Evolutionary conservation across 2,113 vertebrate species (phyloP), one percentile per base, ranked within the genome.

Genomic region (Mola mola): DNA sequence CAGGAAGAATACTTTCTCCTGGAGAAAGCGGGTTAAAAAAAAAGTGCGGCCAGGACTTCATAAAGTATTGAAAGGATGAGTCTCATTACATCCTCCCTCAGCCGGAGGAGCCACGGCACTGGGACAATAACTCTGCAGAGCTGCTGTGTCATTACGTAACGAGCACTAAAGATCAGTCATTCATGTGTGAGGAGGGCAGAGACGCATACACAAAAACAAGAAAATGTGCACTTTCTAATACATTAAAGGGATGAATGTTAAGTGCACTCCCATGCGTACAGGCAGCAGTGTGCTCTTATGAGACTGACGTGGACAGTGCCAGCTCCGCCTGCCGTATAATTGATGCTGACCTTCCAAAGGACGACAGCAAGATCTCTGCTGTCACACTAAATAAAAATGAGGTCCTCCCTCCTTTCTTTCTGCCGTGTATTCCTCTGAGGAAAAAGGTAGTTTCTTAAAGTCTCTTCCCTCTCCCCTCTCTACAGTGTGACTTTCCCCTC

Each of bases 71-170:
- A 82, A 56, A 78, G 61, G 72, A 74, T 50, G 61, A 66, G 49
- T 55, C 48, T 75, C 57, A 70, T 71, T 59, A 41, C 60, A 41
- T 61, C 59, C 37, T 65, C 48, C 15, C 29, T 57, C 20, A 17
- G 71, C 74, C 74, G 4, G 78, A 61, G 31, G 79, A 73, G 50
- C 57, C 26, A 3, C 56, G 25, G 40, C 13, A 71, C 47, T 29
- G 52, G 59, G 40, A 65, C 78, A 62, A 60, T 59, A 51, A 55
- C 80, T 72, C 46, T 36, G 41, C 63, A 74, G 79, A 77, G 64
- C 51, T 55, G 61, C 72, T 66, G 71, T 20, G 58, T 47, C 28
- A 22, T 88, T 87, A 81, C 52, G 17, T 82, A 87, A 88, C 73
- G 72, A 21, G 38, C 68, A 25, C 50, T 49, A 38, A 49, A 80